Conservation (phyloP, 2,113 vertebrate species). For the Sisor rabdophorus region DNA sequence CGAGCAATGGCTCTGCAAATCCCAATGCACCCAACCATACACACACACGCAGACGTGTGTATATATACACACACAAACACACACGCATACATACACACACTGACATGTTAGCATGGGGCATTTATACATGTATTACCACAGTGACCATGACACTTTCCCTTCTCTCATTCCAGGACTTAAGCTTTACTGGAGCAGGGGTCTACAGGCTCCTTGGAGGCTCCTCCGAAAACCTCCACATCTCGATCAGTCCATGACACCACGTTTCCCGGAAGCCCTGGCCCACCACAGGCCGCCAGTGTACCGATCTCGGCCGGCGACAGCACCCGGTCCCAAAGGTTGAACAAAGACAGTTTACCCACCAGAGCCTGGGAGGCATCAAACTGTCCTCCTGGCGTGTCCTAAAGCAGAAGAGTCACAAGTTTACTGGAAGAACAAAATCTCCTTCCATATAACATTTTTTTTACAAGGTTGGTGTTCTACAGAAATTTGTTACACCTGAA, state of each 20-base stretch:
- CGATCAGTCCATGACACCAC: constrained; percentile 88
- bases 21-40: constrained; percentile 40
- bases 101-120: background rate
- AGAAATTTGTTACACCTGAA: too few relatives aligned
- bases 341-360: constrained; percentile 89
- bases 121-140: constrained; percentile 15
- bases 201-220: constrained; percentile 78
- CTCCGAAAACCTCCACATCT: constrained; percentile 84
- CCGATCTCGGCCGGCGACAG: constrained; percentile 80
- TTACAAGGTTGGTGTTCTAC: too few relatives aligned
- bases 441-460: background rate
- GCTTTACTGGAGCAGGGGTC: constrained; percentile 74
- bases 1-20: constrained; percentile 49
- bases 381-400: constrained; percentile 87
- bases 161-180: constrained; percentile 73
- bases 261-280: constrained; percentile 75
- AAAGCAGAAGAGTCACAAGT: background rate
- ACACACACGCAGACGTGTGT: background rate
- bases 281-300: constrained; percentile 83
- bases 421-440: background rate
- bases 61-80: constrained; percentile 13
- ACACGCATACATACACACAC: constrained; percentile 13
- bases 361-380: constrained; percentile 94
- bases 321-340: constrained; percentile 89
- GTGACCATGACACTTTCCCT: constrained; percentile 16